phyloP scores from a whole-genome alignment of 2,888 invertebrate species.

The Mechanitis mazaeus region DNA sequence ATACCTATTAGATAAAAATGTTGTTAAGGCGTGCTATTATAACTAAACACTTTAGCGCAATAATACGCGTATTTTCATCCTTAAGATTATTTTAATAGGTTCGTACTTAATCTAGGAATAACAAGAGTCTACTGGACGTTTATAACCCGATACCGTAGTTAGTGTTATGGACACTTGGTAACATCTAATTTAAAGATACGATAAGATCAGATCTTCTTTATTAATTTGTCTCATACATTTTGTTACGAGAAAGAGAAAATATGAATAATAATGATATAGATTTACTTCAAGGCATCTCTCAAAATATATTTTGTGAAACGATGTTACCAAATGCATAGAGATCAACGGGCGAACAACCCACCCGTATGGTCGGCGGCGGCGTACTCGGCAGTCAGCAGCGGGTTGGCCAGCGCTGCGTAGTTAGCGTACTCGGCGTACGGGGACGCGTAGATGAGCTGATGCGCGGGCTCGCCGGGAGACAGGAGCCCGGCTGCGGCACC shows the following conservation, averaged over 20 bases:
- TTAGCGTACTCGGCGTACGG: slow-evolving; percentile 93
- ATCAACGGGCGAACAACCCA: slow-evolving; percentile 84
- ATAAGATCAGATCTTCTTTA: no score
- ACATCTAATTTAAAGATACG: slow-evolving; percentile 19
- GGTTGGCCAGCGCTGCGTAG: slow-evolving; percentile 91
- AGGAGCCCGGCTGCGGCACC: slow-evolving; percentile 64
- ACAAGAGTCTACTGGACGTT: slow-evolving; percentile 44
- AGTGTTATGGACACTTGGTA: slow-evolving; percentile 34
- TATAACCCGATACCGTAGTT: slow-evolving; percentile 62
- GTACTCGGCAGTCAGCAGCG: slow-evolving; percentile 88
- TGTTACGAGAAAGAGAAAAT: background rate
- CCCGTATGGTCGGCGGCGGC: slow-evolving; percentile 93
- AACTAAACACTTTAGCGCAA: slow-evolving; percentile 3
- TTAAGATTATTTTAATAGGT: slow-evolving; percentile 28
- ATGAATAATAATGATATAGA: background rate
- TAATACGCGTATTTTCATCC: slow-evolving; percentile 10
- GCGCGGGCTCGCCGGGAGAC: slow-evolving; percentile 80
- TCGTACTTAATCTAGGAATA: slow-evolving; percentile 40
- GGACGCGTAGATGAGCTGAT: slow-evolving; percentile 90
- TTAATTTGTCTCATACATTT: background rate
- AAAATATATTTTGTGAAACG: slow-evolving; percentile 11
- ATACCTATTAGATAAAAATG: background rate
- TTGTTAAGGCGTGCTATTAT: slow-evolving; percentile 1
- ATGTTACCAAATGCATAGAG: slow-evolving; percentile 48
- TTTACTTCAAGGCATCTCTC: background rate